phyloP scores from a whole-genome alignment of 2,888 invertebrate species.

The Folsomia candida region DNA sequence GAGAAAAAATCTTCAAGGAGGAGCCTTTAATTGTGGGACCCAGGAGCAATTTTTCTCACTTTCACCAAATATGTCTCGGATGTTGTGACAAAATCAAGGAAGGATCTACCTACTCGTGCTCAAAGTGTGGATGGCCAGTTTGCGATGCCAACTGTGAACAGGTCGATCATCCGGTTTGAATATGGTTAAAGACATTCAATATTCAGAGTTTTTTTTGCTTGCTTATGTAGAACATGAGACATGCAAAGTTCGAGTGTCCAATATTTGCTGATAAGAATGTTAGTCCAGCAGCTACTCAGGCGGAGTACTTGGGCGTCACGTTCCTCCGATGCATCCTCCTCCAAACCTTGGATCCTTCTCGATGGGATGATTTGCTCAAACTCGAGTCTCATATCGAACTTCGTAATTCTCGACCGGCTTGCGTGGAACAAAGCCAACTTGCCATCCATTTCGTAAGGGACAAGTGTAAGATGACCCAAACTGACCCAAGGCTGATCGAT shows the following conservation, averaged over 20 bases:
- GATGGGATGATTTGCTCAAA: constrained; percentile 59
- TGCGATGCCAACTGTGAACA: constrained; percentile 63
- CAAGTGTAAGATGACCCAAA: constrained; percentile 21
- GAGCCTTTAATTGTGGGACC: constrained; percentile 74
- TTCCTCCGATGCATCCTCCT: constrained; percentile 66
- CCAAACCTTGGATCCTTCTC: constrained; percentile 59
- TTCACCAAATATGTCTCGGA: constrained; percentile 64
- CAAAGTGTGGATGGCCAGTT: constrained; percentile 66
- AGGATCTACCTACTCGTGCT: constrained; percentile 7
- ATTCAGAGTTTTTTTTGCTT: not conserved
- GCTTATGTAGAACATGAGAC: constrained; percentile 54
- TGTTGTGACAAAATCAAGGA: constrained; percentile 63
- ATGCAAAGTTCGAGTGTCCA: constrained; percentile 59
- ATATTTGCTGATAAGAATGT: constrained; percentile 18
- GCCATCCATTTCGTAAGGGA: constrained; percentile 27
- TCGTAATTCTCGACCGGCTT: constrained; percentile 56
- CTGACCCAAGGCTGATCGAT: constrained; percentile 22
- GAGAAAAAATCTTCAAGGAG: constrained; percentile 69
- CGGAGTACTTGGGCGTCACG: constrained; percentile 66
- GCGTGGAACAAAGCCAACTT: constrained; percentile 25
- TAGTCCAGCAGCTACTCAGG: constrained; percentile 48
- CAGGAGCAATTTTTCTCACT: constrained; percentile 25
- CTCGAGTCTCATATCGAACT: constrained; percentile 65
- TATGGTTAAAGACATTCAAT: not conserved
- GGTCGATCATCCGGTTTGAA: not conserved